Evolutionary conservation across 2,888 invertebrate species (phyloP), one percentile per base, ranked within the genome.

Genomic region (Podotricha telesiphe): DNA sequence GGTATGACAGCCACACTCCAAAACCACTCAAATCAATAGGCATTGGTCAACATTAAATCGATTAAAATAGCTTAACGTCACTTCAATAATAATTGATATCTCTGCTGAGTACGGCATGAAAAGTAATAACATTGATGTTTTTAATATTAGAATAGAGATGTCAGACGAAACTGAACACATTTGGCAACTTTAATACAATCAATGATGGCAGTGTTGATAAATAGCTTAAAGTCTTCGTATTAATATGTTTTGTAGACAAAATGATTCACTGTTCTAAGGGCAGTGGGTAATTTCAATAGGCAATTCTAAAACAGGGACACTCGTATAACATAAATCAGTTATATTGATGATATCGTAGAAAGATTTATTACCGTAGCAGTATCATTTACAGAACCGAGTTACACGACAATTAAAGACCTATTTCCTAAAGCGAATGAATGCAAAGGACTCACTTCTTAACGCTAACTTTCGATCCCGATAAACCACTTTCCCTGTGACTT

Each of bases 401-500:
- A 58, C 59, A 59, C 28, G 45, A 59, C 22, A 59, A 59, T 59
- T 59, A 59, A 45, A 28, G 22, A 28, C 45, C 59, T 45, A 59
- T 22, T 45, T 45, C n/a, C 42, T 45, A 45, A 59, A 59, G 59
- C 59, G 45, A 59, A 45, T 13, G 42, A 20, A 65, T 40, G 34
- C 51, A 15, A 66, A 66, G 66, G 63, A 67, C 63, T 59, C 53
- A 56, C n/a, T n/a, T 45, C 34, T 59, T 63, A 58, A 61, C 42
- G 70, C 63, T 63, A 61, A 72, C 73, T 74, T 73, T 74, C 75
- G 65, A 76, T 75, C 75, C 76, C 73, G 75, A 75, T 74, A 76
- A 74, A 75, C 76, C 76, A 77, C 77, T 77, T 77, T 77, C 77
- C 72, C 76, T 75, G 65, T 53, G 73, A 75, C 75, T 75, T 76